Evolutionary conservation across 2,888 invertebrate species (phyloP).

Genomic region (Hydrotaea cyrtoneurina): DNA sequence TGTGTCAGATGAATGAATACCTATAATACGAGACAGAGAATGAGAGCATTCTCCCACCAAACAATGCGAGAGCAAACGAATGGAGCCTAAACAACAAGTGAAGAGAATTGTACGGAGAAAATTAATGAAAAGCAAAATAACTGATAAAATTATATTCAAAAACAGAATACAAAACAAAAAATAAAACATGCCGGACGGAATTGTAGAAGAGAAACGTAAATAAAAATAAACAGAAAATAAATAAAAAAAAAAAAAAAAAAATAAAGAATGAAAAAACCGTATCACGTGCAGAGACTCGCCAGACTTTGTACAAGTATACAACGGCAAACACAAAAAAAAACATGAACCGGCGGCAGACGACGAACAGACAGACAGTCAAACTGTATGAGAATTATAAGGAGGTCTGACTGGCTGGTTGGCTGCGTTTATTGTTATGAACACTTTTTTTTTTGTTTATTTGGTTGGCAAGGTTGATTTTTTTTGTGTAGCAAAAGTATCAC

Average conservation of each 20-base stretch:
- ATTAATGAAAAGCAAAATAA: slow-evolving; percentile 30
- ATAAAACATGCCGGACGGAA: slow-evolving; percentile 35
- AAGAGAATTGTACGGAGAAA: slow-evolving; percentile 2
- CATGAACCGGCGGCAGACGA: slow-evolving; percentile 44
- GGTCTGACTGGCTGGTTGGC: background rate
- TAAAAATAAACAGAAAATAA: slow-evolving; percentile 49
- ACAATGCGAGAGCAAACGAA: slow-evolving; percentile 10
- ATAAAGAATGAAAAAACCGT: slow-evolving; percentile 41
- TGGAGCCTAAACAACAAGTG: slow-evolving; percentile 26
- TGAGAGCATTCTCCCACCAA: background rate
- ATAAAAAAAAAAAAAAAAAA: slow-evolving; percentile 18
- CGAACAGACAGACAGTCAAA: slow-evolving; percentile 34
- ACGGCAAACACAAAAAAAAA: slow-evolving; percentile 48
- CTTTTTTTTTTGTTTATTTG: background rate
- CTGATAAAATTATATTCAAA: slow-evolving; percentile 41
- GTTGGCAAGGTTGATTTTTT: slow-evolving; percentile 33
- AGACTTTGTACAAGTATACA: slow-evolving; percentile 55
- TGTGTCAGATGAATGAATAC: slow-evolving; percentile 4
- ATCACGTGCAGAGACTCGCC: slow-evolving; percentile 64
- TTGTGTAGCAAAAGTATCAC: slow-evolving; percentile 37
- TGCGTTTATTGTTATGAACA: slow-evolving; percentile 29
- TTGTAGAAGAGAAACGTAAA: slow-evolving; percentile 41
- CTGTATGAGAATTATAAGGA: slow-evolving; percentile 22
- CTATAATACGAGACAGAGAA: background rate
- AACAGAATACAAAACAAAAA: slow-evolving; percentile 30